Evolutionary conservation across 2,888 invertebrate species (phyloP).

Genomic region (Orgyia antiqua): DNA sequence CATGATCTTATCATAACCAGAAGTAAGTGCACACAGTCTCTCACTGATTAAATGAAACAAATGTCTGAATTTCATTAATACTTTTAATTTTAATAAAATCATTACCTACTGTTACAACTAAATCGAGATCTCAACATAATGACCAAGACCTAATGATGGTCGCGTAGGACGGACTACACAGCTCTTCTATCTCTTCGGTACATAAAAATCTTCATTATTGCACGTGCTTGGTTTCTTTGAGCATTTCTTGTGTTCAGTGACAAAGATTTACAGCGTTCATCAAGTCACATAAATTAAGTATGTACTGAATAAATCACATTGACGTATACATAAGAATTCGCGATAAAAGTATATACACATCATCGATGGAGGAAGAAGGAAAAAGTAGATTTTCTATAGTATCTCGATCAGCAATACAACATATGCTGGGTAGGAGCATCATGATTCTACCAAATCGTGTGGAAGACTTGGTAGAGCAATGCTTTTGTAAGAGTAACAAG

Average conservation of each 20-base stretch:
- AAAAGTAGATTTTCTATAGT: constrained; percentile 84
- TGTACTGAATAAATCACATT: constrained; percentile 23
- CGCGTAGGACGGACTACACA: constrained; percentile 42
- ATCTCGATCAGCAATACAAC: constrained; percentile 45
- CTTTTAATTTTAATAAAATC: too few species aligned
- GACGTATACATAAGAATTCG: constrained; percentile 54
- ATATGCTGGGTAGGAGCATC: constrained; percentile 83
- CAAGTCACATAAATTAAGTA: too few species aligned
- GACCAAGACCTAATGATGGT: constrained; percentile 38
- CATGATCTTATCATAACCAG: too few species aligned
- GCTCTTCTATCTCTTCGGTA: constrained; percentile 21
- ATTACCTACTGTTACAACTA: too few species aligned
- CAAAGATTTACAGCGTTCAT: too few species aligned
- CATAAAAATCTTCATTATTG: constrained; percentile 8
- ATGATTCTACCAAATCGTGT: constrained; percentile 85
- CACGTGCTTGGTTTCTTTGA: too few species aligned
- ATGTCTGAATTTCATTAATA: too few species aligned
- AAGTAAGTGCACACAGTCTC: too few species aligned
- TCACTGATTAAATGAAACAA: too few species aligned
- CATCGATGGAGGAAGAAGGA: constrained; percentile 77
- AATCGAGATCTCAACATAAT: constrained; percentile 3
- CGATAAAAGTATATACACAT: constrained; percentile 45
- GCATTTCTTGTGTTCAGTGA: too few species aligned
- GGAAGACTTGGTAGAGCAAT: constrained; percentile 72
- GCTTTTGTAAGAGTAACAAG: constrained; percentile 85